Percentiles rank a stretch among this genome's conserved stretches.
Evolutionary conservation across 2,888 invertebrate species (phyloP).

Genomic region (Antitype chi): DNA sequence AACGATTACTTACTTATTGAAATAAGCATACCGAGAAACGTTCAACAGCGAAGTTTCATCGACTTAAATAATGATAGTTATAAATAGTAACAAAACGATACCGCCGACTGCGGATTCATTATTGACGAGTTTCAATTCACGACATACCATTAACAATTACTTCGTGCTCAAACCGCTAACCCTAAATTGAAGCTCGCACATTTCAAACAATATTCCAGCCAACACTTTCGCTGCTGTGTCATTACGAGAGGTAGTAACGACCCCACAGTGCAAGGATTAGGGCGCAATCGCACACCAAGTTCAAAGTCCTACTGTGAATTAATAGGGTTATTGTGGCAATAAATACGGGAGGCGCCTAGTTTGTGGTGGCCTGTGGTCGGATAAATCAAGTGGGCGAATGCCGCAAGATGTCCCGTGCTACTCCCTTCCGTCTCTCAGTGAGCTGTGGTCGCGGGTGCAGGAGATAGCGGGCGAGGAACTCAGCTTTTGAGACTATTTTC

Average conservation of each 20-base stretch:
- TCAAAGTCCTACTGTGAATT: slow-evolving; percentile 86
- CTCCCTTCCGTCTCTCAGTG: slow-evolving; percentile 69
- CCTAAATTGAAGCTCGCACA: slow-evolving; percentile 65
- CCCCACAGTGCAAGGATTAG: slow-evolving; percentile 74
- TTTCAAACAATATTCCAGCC: slow-evolving; percentile 68
- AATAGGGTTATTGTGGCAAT: slow-evolving; percentile 90
- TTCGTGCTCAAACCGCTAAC: slow-evolving; percentile 60
- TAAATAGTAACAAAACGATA: slow-evolving; percentile 21
- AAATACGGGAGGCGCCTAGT: slow-evolving; percentile 87
- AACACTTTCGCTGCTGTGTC: slow-evolving; percentile 72
- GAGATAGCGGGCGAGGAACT: slow-evolving; percentile 31
- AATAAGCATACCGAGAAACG: background rate
- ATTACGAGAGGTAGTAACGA: slow-evolving; percentile 72
- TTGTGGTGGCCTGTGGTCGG: slow-evolving; percentile 85
- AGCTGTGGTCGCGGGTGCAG: slow-evolving; percentile 23
- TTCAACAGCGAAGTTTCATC: slow-evolving; percentile 11
- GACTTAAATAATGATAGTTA: slow-evolving; percentile 1
- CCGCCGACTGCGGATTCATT: background rate
- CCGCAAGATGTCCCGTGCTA: slow-evolving; percentile 83
- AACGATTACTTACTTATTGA: background rate
- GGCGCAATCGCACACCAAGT: slow-evolving; percentile 76
- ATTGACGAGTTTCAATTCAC: slow-evolving; percentile 37
- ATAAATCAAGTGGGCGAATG: slow-evolving; percentile 86
- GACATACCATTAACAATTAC: slow-evolving; percentile 51
- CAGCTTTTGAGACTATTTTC: background rate